Percentiles rank a stretch among this genome's conserved stretches.
Evolutionary conservation across 2,113 vertebrate genomes (phyloP).

Genomic region (Copsychus sechellarum): DNA sequence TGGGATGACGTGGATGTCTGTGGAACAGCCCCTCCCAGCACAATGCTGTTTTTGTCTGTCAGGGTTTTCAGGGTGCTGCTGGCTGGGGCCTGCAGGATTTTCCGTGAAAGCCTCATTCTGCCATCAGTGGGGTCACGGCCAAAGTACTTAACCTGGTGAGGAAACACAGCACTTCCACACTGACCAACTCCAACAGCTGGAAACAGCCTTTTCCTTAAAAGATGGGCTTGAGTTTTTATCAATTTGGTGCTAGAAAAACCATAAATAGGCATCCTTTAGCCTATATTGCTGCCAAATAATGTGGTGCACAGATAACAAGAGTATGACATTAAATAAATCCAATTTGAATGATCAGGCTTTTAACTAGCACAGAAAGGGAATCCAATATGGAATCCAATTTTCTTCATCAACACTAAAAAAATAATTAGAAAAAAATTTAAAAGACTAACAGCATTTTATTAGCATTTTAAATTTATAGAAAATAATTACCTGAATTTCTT

Average conservation of each 20-base stretch:
- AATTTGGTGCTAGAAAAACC: neutral
- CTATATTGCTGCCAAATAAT: neutral
- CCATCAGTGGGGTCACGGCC: constrained; percentile 96
- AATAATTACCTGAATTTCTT: constrained; percentile 91
- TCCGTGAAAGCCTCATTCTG: constrained; percentile 94
- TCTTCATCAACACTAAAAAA: neutral
- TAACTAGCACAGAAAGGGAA: neutral
- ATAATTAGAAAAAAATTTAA: neutral
- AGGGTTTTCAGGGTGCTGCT: constrained; percentile 81
- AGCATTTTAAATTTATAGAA: neutral
- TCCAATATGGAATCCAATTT: neutral
- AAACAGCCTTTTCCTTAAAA: neutral
- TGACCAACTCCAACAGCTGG: neutral
- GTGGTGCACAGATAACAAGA: neutral
- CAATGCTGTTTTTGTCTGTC: constrained; percentile 87
- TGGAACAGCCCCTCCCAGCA: constrained; percentile 72
- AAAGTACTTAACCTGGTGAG: constrained; percentile 93
- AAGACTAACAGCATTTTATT: neutral
- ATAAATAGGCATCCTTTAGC: neutral
- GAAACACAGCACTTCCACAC: neutral
- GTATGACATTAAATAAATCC: neutral
- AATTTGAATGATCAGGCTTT: neutral
- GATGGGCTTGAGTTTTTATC: no score
- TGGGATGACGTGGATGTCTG: constrained; percentile 65
- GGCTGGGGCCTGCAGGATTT: constrained; percentile 90